A percentile compares a stretch with the other conserved stretches of the same genome.
Evolutionary conservation across 1,140 invertebrate species (phyloP).

Genomic region (Magallana angulata): DNA sequence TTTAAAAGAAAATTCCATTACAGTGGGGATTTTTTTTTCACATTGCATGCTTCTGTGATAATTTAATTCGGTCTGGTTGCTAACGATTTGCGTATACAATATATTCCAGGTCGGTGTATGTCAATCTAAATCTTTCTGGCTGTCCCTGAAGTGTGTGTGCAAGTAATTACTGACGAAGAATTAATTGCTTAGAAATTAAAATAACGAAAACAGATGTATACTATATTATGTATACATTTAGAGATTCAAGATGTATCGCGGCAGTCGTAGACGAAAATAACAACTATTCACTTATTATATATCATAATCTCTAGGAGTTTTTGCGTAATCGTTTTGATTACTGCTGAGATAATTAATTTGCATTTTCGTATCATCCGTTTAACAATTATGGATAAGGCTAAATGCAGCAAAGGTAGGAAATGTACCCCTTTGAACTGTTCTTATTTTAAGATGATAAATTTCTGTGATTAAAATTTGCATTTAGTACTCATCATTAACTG

Average conservation of each 20-base stretch:
- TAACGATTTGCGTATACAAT: not conserved
- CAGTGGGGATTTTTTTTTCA: no score
- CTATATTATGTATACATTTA: not conserved
- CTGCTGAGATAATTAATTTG: not conserved
- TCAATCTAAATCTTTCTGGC: conserved; percentile 19
- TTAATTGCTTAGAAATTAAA: conserved; percentile 30
- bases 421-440: conserved; percentile 22
- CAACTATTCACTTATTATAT: not conserved
- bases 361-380: not conserved
- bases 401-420: not conserved
- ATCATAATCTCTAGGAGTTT: not conserved
- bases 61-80: not conserved
- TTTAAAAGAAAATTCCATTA: no score
- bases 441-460: conserved; percentile 13
- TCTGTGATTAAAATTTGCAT: conserved; percentile 20
- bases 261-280: conserved; percentile 20
- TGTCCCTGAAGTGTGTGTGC: conserved; percentile 18
- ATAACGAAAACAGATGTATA: conserved; percentile 20
- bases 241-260: not conserved
- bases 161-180: conserved; percentile 20
- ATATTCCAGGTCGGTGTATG: not conserved
- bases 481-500: not conserved
- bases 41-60: not conserved
- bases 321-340: not conserved
- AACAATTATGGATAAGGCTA: not conserved